Base-by-base conservation (phyloP, 1,140 invertebrate species). In the Drusus annulatus region DNA sequence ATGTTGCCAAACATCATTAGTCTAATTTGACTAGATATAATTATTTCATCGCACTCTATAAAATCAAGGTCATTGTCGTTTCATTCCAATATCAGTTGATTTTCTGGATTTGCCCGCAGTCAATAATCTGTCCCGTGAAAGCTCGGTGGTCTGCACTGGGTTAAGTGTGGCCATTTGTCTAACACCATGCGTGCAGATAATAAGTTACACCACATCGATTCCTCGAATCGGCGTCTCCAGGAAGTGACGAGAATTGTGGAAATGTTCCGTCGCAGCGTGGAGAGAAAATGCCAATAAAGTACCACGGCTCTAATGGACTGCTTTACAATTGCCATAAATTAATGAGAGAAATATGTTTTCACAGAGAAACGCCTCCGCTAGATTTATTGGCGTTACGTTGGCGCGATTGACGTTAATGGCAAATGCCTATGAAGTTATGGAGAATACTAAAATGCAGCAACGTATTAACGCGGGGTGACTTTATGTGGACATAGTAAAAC, bases 131-230 rank as follows among this genome's bases (percentile, higher is more conserved):
- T 10, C 10, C 0, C 10, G 36, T 45, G 36, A 45, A 45, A 45
- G 36, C 36, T 45, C 13, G 36, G 13, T 45, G 36, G 36, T 45
- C 36, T 10, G 36, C 36, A 45, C 10, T 45, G 23, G 21, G 25
- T 65, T 65, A 65, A 65, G n/a, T 23, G 10, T n/a, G 50, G 25
- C 45, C 45, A 71, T 71, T 71, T 71, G 68, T 71, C 68, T 19
- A 71, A 52, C 68, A 71, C 25, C 68, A 25, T 71, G 68, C 25
- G 45, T 71, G 16, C 0, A 6, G 17, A 71, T 56, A 28, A 56
- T n/a, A 23, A 56, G 36, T 52, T 19, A n/a, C 19, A 52, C 58
- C 71, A 75, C 54, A 56, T 17, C 10, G 31, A 58, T 75, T 75
- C 71, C 71, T 25, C 25, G 73, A 28, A 75, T 31, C 31, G 15